Evolutionary conservation across 2,797 vertebrate genomes (phyloP).

Genomic region (Halcyon smyrnensis): DNA sequence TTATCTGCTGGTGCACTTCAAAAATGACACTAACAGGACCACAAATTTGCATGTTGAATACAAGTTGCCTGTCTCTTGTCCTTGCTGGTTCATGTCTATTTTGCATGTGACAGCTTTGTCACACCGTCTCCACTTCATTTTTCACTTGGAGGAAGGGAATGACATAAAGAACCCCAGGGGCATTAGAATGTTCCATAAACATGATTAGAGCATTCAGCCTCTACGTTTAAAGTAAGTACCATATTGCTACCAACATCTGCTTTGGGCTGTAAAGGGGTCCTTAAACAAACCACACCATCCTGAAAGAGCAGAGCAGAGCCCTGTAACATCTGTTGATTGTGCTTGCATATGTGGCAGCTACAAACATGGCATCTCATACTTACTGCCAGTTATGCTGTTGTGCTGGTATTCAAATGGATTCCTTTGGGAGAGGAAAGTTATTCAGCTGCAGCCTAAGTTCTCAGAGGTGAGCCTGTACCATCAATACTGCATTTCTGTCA

Average conservation of each 20-base stretch:
- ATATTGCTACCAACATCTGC: constrained; percentile 43
- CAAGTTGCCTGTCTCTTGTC: background rate
- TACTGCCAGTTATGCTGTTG: background rate
- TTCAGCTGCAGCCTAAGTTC: background rate
- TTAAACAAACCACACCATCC: constrained; percentile 11
- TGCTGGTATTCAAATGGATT: background rate
- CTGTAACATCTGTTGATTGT: background rate
- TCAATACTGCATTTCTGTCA: background rate
- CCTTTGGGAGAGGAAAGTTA: background rate
- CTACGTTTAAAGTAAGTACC: constrained; percentile 48
- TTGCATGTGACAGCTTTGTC: background rate
- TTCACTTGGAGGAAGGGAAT: constrained; percentile 28
- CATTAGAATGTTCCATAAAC: constrained; percentile 32
- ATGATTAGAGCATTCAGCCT: constrained; percentile 39
- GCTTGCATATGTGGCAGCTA: background rate
- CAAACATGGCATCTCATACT: background rate
- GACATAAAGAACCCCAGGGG: constrained; percentile 19
- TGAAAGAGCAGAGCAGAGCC: background rate
- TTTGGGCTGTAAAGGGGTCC: background rate
- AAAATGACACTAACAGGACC: background rate
- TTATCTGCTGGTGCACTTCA: background rate
- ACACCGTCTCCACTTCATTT: background rate
- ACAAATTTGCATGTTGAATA: background rate
- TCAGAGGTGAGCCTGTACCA: background rate
- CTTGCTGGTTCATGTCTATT: background rate